Conservation (phyloP, 1,140 invertebrate genomes). For the Diorhabda carinulata region DNA sequence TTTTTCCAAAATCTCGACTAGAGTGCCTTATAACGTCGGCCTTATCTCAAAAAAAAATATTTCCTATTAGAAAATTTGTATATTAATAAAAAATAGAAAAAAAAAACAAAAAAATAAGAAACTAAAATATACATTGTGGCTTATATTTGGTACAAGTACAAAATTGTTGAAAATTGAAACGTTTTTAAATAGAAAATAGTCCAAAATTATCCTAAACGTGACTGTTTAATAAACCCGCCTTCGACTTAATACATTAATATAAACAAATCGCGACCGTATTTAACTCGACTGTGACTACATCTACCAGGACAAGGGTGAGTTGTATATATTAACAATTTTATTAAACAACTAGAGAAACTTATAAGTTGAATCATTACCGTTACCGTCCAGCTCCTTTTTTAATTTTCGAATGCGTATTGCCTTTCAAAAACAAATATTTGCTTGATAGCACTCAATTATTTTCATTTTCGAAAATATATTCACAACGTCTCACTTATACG, state of each 20-base stretch:
- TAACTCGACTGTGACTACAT: constrained; percentile 10
- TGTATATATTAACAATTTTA: constrained; percentile 6
- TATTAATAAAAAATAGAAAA: constrained; percentile 43
- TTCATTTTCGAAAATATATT: too few relatives aligned
- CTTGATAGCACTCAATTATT: too few relatives aligned
- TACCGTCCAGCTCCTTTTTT: too few relatives aligned
- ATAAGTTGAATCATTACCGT: too few relatives aligned
- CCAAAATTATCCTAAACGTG: constrained; percentile 26
- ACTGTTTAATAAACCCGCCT: constrained; percentile 18
- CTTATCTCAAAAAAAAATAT: constrained; percentile 39
- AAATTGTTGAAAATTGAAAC: constrained; percentile 26
- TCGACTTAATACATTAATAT: constrained; percentile 4
- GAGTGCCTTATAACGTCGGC: constrained; percentile 47
- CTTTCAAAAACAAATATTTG: too few relatives aligned
- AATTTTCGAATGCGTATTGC: too few relatives aligned
- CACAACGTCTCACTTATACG: too few relatives aligned
- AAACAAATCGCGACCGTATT: constrained; percentile 11
- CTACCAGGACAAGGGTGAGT: constrained; percentile 19
- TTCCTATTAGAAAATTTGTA: constrained; percentile 46
- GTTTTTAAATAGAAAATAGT: constrained; percentile 18
- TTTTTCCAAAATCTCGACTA: constrained; percentile 45
- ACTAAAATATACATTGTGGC: constrained; percentile 34
- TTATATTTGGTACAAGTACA: constrained; percentile 33
- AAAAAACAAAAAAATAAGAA: constrained; percentile 35
- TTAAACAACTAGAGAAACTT: neutral